Base-by-base conservation (phyloP, 2,888 invertebrate genomes). In the Tenodera sinensis region DNA sequence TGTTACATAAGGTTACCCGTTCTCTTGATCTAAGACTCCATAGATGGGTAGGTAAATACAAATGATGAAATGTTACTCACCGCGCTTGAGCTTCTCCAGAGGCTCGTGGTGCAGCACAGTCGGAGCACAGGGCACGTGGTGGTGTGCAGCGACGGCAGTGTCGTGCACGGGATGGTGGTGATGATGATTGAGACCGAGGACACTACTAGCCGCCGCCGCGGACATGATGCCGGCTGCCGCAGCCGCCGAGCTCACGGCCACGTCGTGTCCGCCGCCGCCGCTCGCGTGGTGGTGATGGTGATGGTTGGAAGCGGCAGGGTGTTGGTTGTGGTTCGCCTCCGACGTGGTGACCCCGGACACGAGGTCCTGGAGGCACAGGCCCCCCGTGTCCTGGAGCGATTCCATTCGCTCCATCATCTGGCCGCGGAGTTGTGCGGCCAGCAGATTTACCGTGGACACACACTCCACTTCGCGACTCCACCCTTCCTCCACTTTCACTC, bases 1-100 rank as follows among this genome's bases (percentile, higher is more conserved):
- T n/a, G 6, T 12, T 42, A 42, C 1, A 12, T 42, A 12, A 12
- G 42, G 42, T 42, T 42, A 12, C 12, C 42, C 1, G 9, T 9
- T 1, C 2, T 34, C 0, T 34, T 9, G 1, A 12, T 42, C 9
- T 34, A 34, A 34, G 34, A 34, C 34, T 4, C 3, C 6, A 34
- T 34, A 42, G 42, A 42, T 3, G 34, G 34, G 34, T 34, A 7
- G 6, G 3, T 3, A 7, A n/a, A n/a, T n/a, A n/a, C n/a, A n/a
- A n/a, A n/a, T n/a, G n/a, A n/a, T 42, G 12, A 3, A 42, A 12
- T 42, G 42, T 0, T 12, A 86, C 96, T 96, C 94, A 96, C 95
- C 95, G 96, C 97, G 94, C 95, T 97, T 97, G 90, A 97, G 94
- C 93, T 97, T 97, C 94, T 97, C 97, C 90, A 97, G 93, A 12